Base-by-base conservation (phyloP, 1,140 invertebrate species). In the Ips typographus region DNA sequence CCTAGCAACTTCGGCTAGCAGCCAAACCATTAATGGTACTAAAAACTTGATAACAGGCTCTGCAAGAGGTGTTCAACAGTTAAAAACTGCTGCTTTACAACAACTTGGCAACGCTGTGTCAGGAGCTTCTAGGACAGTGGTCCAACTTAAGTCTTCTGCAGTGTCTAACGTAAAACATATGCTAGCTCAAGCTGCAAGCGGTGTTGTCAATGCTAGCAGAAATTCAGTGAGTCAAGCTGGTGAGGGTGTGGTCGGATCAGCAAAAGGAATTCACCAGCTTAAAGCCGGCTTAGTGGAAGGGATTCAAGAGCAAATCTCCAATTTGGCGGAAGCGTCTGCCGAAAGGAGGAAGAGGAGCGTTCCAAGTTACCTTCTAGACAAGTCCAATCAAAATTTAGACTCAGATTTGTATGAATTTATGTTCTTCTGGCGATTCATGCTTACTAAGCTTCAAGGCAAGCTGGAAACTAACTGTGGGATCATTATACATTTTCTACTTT, bases 361-460 rank as follows among this genome's bases (percentile, higher is more conserved):
- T 36, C 6, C n/a, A 7, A n/a, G 5, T 22, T 55, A 6, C 8
- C 5, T n/a, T 37, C n/a, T n/a, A 7, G 4, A 4, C 7, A 37
- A 40, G 8, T 40, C 36, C 44, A 56, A 40, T 63, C 40, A 63
- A 42, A 51, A 7, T 51, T 22, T 56, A 65, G 51, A 42, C 40
- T 7, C n/a, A 65, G 63, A 65, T 65, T 65, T 65, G 63, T 65
- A 65, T 56, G 63, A 65, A 56, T 41, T 65, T 56, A 65, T 56
- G 40, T 64, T 39, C 51, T 65, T 65, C 40, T 56, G 63, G 51
- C 44, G 53, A 40, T 37, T 56, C 51, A 65, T 65, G 63, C 63
- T 65, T 56, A 65, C 63, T 65, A 65, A 65, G 53, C 51, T 65
- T 65, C 63, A 65, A 36, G 63, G 52, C 63, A 56, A 65, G 63